Base-by-base conservation (phyloP, 2,113 vertebrate genomes). In the Gasterosteus nipponicus region DNA sequence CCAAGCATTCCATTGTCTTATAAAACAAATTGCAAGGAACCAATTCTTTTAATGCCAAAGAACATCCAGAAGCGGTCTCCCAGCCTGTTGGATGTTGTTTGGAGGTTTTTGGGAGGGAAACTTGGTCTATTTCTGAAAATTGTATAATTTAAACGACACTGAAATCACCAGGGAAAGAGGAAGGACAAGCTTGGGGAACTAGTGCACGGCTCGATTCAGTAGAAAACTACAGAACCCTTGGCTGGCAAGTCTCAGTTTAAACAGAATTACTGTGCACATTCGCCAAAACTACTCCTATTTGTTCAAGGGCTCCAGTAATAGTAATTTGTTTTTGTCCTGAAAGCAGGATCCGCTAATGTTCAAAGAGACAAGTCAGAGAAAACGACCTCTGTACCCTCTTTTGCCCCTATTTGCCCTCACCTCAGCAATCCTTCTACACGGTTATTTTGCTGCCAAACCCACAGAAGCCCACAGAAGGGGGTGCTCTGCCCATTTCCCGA, bases 381-480 rank as follows among this genome's bases (percentile, higher is more conserved):
- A 75, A 81, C 44, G 73, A 53, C 80, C 71, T 72, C 18, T 69
- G 19, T 56, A 80, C 26, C 70, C 54, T 70, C 59, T 66, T 58
- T 68, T 78, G 3, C 11, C 73, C 64, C 59, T 26, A 0, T 75
- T 77, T 79, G 79, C 26, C 35, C 35, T 38, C 35, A 38, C 35
- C 80, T 73, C 60, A 71, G 10, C 76, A 53, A 69, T 73, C 69
- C 62, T 61, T 72, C 80, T 75, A 76, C 56, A 66, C 53, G 47
- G 44, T 60, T 26, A 54, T 77, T 68, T 15, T 69, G 12, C 75
- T 87, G 86, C 88, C 87, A 89, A 92, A 88, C 41, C 87, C 82
- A 85, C 82, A 70, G 69, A 59, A 61, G n/a, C n/a, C n/a, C n/a
- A n/a, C n/a, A n/a, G 47, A 67, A 73, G 57, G 60, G 46, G 41